Evolutionary conservation across 2,113 vertebrate species (phyloP).

Genomic region (Sinocyclocheilus grahami): DNA sequence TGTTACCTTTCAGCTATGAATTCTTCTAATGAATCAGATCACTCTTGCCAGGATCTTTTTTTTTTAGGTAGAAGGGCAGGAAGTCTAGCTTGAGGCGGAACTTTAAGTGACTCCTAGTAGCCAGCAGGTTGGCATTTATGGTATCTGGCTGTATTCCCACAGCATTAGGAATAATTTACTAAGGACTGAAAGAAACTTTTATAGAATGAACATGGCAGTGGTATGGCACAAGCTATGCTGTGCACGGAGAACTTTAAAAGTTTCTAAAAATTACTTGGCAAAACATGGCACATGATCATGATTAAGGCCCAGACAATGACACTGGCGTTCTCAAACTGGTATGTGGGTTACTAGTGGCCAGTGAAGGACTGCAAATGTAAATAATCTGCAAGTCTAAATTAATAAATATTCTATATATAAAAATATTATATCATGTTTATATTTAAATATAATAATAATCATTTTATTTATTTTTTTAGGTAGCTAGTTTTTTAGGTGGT

Average conservation of each 20-base stretch:
- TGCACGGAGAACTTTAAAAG: neutral
- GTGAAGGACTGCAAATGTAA: neutral
- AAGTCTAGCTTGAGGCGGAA: neutral
- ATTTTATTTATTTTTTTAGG: too few relatives aligned
- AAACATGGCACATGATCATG: neutral
- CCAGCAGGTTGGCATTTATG: neutral
- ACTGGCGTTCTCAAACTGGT: neutral
- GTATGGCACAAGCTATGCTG: conserved; percentile 22
- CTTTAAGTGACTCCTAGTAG: conserved; percentile 27
- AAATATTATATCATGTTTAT: too few relatives aligned
- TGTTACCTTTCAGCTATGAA: conserved; percentile 30
- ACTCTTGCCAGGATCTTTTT: conserved; percentile 21
- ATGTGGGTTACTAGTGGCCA: neutral
- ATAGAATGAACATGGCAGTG: conserved; percentile 24
- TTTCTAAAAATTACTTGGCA: conserved; percentile 33
- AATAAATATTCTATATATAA: too few relatives aligned
- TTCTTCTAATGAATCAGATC: neutral
- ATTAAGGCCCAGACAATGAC: neutral
- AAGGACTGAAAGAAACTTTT: conserved; percentile 38
- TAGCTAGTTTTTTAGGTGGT: too few relatives aligned
- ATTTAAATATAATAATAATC: too few relatives aligned
- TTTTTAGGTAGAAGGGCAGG: conserved; percentile 15
- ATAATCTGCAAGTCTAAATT: neutral
- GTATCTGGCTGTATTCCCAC: neutral
- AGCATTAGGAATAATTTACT: conserved; percentile 22